These are phyloP conservation scores for Drosophila watanabei DNA, from an alignment of 1,140 invertebrate genomes.

Conservation along the genomic window DNA sequence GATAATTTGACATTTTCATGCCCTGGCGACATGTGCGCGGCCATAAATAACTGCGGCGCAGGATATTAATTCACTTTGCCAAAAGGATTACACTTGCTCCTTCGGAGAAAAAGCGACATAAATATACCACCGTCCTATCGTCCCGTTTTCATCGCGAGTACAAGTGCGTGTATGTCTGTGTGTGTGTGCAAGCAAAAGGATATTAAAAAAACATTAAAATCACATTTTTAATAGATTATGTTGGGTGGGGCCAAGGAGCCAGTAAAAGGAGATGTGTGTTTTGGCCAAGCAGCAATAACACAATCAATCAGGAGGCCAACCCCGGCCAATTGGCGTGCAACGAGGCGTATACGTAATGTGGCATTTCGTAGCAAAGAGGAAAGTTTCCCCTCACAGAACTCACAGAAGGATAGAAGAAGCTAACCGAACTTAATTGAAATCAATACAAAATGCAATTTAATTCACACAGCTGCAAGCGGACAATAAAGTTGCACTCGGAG, in stretches of 20 bases:
- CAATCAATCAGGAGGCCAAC: slow-evolving; percentile 49
- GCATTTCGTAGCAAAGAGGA: slow-evolving; percentile 3
- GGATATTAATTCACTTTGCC: slow-evolving; percentile 33
- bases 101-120: slow-evolving; percentile 29
- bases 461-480: slow-evolving; percentile 17
- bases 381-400: slow-evolving; percentile 1
- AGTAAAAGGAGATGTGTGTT: not conserved
- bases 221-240: slow-evolving; percentile 73
- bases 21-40: slow-evolving; percentile 27
- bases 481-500: not conserved
- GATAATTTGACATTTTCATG: slow-evolving; percentile 57
- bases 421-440: slow-evolving; percentile 58
- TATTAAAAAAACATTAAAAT: slow-evolving; percentile 74
- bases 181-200: slow-evolving; percentile 11
- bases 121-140: slow-evolving; percentile 53
- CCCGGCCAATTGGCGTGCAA: slow-evolving; percentile 41
- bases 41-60: slow-evolving; percentile 27
- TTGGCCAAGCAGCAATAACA: slow-evolving; percentile 35
- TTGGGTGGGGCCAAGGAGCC: not conserved
- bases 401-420: not conserved
- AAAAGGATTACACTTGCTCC: slow-evolving; percentile 45
- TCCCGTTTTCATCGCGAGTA: slow-evolving; percentile 6
- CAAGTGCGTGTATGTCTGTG: not conserved
- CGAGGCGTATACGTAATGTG: slow-evolving; percentile 50
- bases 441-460: slow-evolving; percentile 69